Base-by-base conservation (phyloP, 2,888 invertebrate species). In the Pterostichus niger region DNA sequence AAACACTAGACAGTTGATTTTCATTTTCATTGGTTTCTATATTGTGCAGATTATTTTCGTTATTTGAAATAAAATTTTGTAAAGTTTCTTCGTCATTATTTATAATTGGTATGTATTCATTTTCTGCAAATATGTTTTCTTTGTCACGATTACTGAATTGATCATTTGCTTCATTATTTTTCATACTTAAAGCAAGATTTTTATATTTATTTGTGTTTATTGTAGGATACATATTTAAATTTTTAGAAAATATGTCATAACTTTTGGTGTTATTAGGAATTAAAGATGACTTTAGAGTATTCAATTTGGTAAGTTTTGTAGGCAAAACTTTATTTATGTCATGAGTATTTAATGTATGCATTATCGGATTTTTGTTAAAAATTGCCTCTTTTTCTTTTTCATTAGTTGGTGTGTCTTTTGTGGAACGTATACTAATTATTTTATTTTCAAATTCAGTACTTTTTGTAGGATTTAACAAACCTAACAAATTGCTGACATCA, bases 161-260 rank as follows among this genome's bases (percentile, higher is more conserved):
- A 15, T 73, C 24, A 11, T 73, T 44, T 73, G 2, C 15, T 64
- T 9, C 40, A 64, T 64, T 64, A 64, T 64, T 64, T 64, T 73
- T 73, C 11, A 24, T 24, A 6, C 24, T 73, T 6, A 75, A 75
- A 46, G 31, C 9, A 61, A 75, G 4, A 31, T 59, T 35, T 56
- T 82, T 56, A 49, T 82, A 82, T 82, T 82, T 82, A 13, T 61
- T 13, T 46, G 49, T 24, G 59, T 75, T 75, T 33, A 82, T 49
- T n/a, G 59, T 46, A 31, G 82, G 82, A 46, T 59, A 6, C 82
- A 82, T 82, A 44, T 82, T 82, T 44, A 82, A 73, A 31, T 82
- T 40, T 33, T 61, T 75, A 24, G 9, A n/a, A 82, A 82, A 82
- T 49, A 82, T 73, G 61, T 75, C 61, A 71, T 73, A 33, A n/a